phyloP scores from a whole-genome alignment of 2,113 vertebrate genomes.

The Octodon degus region DNA sequence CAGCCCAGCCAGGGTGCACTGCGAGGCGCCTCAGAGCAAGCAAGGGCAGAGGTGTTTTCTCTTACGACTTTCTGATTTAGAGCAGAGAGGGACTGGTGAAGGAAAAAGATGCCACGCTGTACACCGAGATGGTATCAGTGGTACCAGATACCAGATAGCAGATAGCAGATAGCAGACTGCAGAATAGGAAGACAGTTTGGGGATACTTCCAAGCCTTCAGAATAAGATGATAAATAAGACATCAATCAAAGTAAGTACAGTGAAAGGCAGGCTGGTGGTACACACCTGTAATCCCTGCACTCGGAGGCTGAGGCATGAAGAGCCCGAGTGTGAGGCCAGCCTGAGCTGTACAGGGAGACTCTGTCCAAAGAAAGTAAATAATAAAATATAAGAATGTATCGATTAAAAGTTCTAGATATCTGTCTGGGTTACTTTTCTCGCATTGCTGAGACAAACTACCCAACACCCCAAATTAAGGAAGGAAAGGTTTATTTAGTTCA shows the following conservation, averaged over 20 bases:
- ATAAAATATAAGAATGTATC: not conserved
- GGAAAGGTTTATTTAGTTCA: too few relatives aligned
- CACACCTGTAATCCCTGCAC: not conserved
- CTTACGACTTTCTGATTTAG: not conserved
- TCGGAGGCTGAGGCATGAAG: not conserved
- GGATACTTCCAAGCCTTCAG: not conserved
- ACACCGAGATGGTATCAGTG: not conserved
- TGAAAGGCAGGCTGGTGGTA: not conserved
- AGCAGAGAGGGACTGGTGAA: not conserved
- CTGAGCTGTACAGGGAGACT: not conserved
- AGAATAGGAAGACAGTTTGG: not conserved
- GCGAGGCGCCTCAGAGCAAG: not conserved
- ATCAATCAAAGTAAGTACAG: not conserved
- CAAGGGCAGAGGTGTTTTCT: rapidly evolving
- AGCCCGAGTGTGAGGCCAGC: not conserved
- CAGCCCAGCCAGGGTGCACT: not conserved
- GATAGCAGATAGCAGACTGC: not conserved
- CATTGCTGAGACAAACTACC: too few relatives aligned
- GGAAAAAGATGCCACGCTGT: not conserved
- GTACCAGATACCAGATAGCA: not conserved
- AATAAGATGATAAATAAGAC: not conserved
- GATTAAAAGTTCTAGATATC: constrained; percentile 6
- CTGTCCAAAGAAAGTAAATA: not conserved
- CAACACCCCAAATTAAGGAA: too few relatives aligned
- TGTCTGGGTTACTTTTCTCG: too few relatives aligned